These are phyloP conservation scores for Deroplatys truncata DNA, from an alignment of 2,888 invertebrate genomes.

Conservation along the genomic window DNA sequence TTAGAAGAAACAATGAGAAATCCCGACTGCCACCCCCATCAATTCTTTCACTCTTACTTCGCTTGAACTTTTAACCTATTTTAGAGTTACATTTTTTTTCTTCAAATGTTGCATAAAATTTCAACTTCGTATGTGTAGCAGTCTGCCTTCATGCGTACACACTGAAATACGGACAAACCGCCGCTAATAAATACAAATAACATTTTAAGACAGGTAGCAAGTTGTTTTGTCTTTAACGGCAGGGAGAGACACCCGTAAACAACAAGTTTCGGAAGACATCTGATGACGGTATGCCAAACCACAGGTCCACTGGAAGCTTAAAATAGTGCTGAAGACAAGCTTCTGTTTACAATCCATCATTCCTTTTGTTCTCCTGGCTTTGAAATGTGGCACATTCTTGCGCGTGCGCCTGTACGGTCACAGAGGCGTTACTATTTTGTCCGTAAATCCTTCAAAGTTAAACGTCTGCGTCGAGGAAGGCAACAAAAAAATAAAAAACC, in stretches of 20 bases:
- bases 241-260: background rate
- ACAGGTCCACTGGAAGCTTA: background rate
- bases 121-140: too few species aligned
- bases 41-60: too few species aligned
- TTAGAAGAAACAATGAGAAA: too few species aligned
- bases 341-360: background rate
- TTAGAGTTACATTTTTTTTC: too few species aligned
- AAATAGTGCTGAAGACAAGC: background rate
- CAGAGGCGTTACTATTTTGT: background rate
- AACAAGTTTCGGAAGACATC: background rate
- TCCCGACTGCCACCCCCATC: too few species aligned
- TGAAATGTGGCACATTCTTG: background rate
- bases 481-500: background rate
- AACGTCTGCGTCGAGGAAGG: background rate
- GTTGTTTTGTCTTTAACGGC: too few species aligned
- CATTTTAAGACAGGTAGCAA: too few species aligned
- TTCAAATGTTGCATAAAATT: too few species aligned
- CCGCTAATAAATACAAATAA: too few species aligned
- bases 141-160: too few species aligned
- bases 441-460: background rate
- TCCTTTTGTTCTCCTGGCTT: background rate
- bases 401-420: background rate
- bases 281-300: background rate
- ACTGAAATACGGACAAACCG: too few species aligned
- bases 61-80: too few species aligned